Conservation (phyloP, 2,888 invertebrate genomes). For the Lepidochrysops patricia region DNA sequence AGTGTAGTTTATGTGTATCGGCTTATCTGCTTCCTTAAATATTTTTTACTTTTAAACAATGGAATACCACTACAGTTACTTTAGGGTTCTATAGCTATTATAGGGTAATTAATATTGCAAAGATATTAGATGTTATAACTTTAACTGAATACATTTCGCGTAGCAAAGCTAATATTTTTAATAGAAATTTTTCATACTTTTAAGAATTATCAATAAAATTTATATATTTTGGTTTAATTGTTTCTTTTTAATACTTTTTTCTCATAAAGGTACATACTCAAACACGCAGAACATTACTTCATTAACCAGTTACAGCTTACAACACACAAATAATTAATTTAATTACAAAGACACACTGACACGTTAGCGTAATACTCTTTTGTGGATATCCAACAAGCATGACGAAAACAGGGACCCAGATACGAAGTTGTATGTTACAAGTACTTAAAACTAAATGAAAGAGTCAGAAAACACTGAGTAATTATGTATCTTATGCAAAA, state of each 20-base stretch:
- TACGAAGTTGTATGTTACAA: not conserved
- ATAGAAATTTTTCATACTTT: too few species aligned
- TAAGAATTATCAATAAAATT: too few species aligned
- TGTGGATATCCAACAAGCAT: not conserved
- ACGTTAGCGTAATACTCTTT: not conserved
- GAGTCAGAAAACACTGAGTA: not conserved
- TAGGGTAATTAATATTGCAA: not conserved
- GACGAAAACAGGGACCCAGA: constrained; percentile 5
- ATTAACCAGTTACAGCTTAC: not conserved
- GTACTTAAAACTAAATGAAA: not conserved
- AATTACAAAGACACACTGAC: constrained; percentile 3
- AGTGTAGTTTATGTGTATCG: not conserved
- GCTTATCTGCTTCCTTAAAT: not conserved
- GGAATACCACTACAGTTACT: not conserved
- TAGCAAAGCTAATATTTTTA: too few species aligned
- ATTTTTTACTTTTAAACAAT: not conserved
- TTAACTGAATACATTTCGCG: too few species aligned
- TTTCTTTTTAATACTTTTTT: not conserved
- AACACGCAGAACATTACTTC: not conserved
- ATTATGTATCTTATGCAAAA: too few species aligned
- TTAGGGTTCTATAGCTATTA: not conserved
- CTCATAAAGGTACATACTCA: not conserved
- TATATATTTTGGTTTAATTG: too few species aligned
- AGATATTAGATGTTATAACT: too few species aligned
- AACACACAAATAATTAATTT: not conserved